Percentiles rank a stretch among this genome's conserved stretches.
Evolutionary conservation across 2,888 invertebrate species (phyloP).

Genomic region (Meteorus cinctellus): DNA sequence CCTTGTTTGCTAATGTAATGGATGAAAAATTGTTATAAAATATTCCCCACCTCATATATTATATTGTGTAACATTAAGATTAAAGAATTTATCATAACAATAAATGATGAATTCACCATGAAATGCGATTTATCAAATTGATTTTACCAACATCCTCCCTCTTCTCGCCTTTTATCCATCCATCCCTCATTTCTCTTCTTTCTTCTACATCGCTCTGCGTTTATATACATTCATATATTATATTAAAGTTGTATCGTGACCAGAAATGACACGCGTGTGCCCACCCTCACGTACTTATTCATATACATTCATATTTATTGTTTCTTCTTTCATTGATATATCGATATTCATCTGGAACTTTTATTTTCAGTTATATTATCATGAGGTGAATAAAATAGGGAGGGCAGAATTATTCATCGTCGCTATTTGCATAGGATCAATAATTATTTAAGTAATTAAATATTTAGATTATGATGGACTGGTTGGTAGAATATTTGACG

Average conservation of each 20-base stretch:
- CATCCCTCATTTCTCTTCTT: background rate
- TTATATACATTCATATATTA: background rate
- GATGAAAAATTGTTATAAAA: conserved; percentile 14
- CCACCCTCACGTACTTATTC: background rate
- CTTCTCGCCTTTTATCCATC: background rate
- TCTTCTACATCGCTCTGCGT: background rate
- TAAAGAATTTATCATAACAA: background rate
- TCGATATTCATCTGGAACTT: conserved; percentile 10
- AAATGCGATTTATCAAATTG: conserved; percentile 29
- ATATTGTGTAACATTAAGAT: conserved; percentile 9
- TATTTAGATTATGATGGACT: background rate
- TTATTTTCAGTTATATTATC: background rate
- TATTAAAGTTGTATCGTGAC: conserved; percentile 20
- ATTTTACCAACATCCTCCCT: conserved; percentile 14
- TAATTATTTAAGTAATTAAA: conserved; percentile 1
- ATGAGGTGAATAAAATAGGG: background rate
- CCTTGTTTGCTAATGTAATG: conserved; percentile 8
- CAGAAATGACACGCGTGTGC: conserved; percentile 11
- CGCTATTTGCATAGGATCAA: background rate
- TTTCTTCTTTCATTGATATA: conserved; percentile 9
- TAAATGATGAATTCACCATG: conserved; percentile 16
- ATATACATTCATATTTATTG: background rate
- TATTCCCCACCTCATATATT: background rate
- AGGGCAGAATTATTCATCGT: background rate
- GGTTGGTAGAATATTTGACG: background rate